These are phyloP conservation scores for Limosa lapponica DNA, from an alignment of 2,797 vertebrate genomes.

Conservation along the genomic window DNA sequence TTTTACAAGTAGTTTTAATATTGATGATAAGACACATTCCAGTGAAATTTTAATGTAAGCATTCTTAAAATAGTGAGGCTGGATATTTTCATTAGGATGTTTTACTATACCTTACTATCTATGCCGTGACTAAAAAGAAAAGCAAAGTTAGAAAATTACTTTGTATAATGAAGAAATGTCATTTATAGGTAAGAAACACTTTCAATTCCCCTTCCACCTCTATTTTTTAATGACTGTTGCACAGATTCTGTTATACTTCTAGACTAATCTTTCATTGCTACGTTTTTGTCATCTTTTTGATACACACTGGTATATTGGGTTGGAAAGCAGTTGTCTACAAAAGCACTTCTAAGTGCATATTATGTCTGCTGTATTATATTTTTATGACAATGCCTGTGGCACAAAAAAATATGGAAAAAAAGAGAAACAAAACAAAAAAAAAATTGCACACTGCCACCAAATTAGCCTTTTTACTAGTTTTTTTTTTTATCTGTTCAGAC, in stretches of 20 bases:
- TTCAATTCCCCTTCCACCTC: neutral
- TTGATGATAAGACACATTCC: neutral
- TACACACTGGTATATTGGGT: neutral
- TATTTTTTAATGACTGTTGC: neutral
- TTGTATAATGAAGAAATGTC: neutral
- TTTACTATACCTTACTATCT: neutral
- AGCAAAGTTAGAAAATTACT: neutral
- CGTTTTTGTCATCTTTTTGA: slow-evolving; percentile 12
- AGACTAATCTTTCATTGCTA: neutral
- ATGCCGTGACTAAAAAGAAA: neutral
- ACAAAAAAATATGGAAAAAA: neutral
- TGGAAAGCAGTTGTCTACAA: slow-evolving; percentile 20
- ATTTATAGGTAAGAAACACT: neutral
- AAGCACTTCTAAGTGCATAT: neutral
- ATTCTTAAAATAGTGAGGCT: neutral
- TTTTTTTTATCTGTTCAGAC: neutral
- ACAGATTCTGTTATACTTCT: neutral
- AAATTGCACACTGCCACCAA: neutral
- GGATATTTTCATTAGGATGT: neutral
- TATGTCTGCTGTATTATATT: slow-evolving; percentile 6
- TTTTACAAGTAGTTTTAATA: neutral
- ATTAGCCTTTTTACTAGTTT: neutral
- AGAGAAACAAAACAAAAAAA: neutral
- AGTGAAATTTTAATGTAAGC: neutral
- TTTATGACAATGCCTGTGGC: neutral